Base-by-base conservation (phyloP, 2,797 vertebrate species). In the Atherinosoma microstoma region DNA sequence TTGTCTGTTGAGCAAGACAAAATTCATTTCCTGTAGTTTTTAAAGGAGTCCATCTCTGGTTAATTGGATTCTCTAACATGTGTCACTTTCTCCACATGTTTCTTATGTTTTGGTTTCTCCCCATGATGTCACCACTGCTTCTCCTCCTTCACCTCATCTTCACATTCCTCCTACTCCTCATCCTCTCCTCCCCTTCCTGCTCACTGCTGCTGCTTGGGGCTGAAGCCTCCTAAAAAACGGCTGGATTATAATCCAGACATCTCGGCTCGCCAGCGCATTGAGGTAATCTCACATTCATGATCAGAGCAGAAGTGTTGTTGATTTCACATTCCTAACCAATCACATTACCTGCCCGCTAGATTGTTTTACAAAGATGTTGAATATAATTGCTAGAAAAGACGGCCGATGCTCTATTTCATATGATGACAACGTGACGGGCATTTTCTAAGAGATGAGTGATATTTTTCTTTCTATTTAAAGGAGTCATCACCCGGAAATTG, bases 201-300 rank as follows among this genome's bases (percentile, higher is more conserved):
- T 96, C 91, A 90, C 87, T 92, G 84, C 93, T 86, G 91, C 92
- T 91, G 86, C 87, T 91, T 93, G 86, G 85, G 91, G 91, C 90
- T 94, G 91, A 95, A 99, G 98, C 98, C 98, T 97, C 98, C 98
- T 97, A 99, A 99, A 99, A 99, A 98, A 95, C 94, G 96, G 89
- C 96, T 99, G 97, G 98, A 99, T 94, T 99, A 98, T 97, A 96
- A 97, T 96, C 98, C 94, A 96, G 97, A 98, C 91, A 95, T 93
- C 94, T 96, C 97, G 91, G 87, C 96, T 86, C 95, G 92, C 94
- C 94, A 96, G 94, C 95, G 92, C 87, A 95, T 96, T 60, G 96
- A 99, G 98, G 98, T 99, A 99, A 96, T 93, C 87, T 93, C 91
- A 94, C 91, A 86, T 93, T 95, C 85, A 73, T 87, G 57, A 79